Conservation (phyloP, 2,113 vertebrate genomes). For the Strix uralensis region DNA sequence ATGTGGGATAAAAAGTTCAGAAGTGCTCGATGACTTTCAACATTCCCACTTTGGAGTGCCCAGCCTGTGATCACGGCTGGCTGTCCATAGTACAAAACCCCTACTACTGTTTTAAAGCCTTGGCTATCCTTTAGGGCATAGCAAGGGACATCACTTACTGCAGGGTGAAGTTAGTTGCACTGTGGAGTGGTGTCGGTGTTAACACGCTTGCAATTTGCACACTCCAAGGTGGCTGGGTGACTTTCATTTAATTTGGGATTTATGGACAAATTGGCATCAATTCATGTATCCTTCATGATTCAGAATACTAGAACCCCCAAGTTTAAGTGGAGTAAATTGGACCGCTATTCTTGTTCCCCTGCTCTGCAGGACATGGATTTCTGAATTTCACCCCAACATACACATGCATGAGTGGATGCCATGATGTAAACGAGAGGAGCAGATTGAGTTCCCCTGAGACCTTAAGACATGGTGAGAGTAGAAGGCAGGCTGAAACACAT, state of each 20-base stretch:
- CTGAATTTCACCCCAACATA: background rate
- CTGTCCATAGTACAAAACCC: background rate
- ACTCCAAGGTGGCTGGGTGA: background rate
- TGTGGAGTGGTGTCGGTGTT: rapidly evolving
- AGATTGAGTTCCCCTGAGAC: background rate
- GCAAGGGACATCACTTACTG: rapidly evolving
- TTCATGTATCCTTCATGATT: background rate
- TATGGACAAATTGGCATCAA: background rate
- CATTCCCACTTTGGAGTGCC: background rate
- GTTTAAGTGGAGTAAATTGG: background rate
- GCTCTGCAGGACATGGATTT: background rate
- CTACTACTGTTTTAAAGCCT: background rate
- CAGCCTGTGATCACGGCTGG: background rate
- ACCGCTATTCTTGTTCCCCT: background rate
- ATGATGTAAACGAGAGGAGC: background rate
- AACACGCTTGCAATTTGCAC: background rate
- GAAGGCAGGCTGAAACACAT: background rate
- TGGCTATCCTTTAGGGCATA: background rate
- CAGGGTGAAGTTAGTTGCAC: background rate
- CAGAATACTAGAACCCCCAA: background rate
- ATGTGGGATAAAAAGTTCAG: background rate
- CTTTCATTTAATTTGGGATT: background rate
- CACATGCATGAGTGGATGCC: background rate
- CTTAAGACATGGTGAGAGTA: background rate
- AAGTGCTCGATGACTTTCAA: background rate